A percentile compares a stretch with the other conserved stretches of the same genome.
phyloP scores from a whole-genome alignment of 2,888 invertebrate genomes.

The Synanthedon andrenaeformis region DNA sequence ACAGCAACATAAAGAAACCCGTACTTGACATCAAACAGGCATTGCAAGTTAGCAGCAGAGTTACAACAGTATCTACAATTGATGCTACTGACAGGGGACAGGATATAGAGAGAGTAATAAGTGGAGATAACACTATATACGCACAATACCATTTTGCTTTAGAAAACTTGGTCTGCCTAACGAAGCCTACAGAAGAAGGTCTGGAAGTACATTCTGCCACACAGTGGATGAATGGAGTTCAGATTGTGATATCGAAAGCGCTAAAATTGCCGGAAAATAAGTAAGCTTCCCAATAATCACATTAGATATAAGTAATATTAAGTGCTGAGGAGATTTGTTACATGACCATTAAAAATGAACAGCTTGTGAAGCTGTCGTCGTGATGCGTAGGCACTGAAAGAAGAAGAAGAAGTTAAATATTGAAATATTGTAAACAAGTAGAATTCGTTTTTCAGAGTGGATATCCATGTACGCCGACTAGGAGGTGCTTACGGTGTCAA shows the following conservation, averaged over 20 bases:
- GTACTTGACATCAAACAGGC: slow-evolving; percentile 10
- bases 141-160: slow-evolving; percentile 76
- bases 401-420: too few species aligned
- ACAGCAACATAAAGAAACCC: slow-evolving; percentile 25
- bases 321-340: too few species aligned
- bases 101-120: slow-evolving; percentile 27
- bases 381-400: too few species aligned
- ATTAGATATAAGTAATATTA: too few species aligned
- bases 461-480: slow-evolving; percentile 66
- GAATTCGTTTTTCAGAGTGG: background rate
- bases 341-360: too few species aligned
- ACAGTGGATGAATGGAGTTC: slow-evolving; percentile 68
- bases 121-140: slow-evolving; percentile 30
- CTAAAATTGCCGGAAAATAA: slow-evolving; percentile 65
- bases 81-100: slow-evolving; percentile 19
- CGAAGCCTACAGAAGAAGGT: slow-evolving; percentile 74
- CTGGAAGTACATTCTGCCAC: slow-evolving; percentile 69
- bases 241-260: slow-evolving; percentile 56
- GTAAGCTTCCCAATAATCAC: slow-evolving; percentile 30
- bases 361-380: too few species aligned
- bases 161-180: slow-evolving; percentile 73
- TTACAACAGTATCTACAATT: slow-evolving; percentile 11
- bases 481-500: slow-evolving; percentile 85
- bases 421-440: too few species aligned
- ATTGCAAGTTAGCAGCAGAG: slow-evolving; percentile 20